Evolutionary conservation across 2,113 vertebrate species (phyloP), one percentile per base, ranked within the genome.

Genomic region (Vulpes lagopus): DNA sequence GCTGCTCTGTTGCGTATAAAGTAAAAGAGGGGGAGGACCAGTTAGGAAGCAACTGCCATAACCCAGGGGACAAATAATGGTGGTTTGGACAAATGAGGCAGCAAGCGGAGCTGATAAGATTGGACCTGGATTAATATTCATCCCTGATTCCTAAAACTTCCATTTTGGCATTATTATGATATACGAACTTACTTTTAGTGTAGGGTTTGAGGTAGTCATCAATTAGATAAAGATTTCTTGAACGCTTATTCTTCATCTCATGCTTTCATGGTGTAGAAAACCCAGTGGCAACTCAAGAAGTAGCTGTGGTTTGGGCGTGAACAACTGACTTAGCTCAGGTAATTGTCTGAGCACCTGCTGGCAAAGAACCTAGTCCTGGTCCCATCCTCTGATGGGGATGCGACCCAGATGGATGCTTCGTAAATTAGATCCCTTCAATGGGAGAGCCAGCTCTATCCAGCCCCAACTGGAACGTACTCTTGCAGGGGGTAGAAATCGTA

Each of bases 401-500:
- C 1, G 43, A 59, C 43, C 4, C 9, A 30, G 11, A 64, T 22
- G 11, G 43, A 55, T 2, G 3, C 78, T 60, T 60, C 15, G 74
- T 12, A 10, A 23, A 35, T 79, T 43, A 11, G 69, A 62, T 30
- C 9, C 11, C n/a, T 53, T 64, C 27, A 1, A 1, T 0, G 0
- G 20, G 20, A 27, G 2, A 35, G 32, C 23, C 57, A n/a, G 38
- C 8, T 81, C 67, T 78, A 79, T 49, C 57, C 59, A 27, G 9
- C 17, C 14, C 11, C 0, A 10, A 11, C 27, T 49, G 16, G n/a
- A 60, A 5, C 16, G 11, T 9, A 2, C 25, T 4, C 20, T 49
- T 4, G 7, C 22, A 35, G 30, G 30, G 27, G 87, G 30, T 78
- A 49, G 79, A 93, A 64, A 35, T 38, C 0, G 0, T 4, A 53